Base-by-base conservation (phyloP, 2,888 invertebrate genomes). In the Melieria picta region DNA sequence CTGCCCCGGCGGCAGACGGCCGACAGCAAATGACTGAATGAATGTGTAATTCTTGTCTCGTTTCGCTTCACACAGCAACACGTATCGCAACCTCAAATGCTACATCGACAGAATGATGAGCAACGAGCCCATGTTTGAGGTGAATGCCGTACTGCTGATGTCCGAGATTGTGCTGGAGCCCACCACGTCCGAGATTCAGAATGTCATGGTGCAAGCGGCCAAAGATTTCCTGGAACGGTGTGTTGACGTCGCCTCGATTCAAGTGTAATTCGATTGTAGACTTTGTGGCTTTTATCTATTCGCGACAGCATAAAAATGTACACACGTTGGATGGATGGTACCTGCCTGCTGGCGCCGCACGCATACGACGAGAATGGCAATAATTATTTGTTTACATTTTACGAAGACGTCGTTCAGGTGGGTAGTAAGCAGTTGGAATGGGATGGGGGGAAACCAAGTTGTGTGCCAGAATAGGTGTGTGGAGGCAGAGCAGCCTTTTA, bases 281-380 rank as follows among this genome's bases (percentile, higher is more conserved):
- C 13, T 55, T 55, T 55, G 11, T 55, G 7, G 55, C 5, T 42
- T 13, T 13, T 13, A 1, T 42, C 4, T 43, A 9, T 43, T 60
- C 30, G 30, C 30, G 30, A 43, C 80, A 93, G 93, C 73, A 84
- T 95, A 6, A 93, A 92, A 79, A 85, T 89, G 0, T 94, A 97
- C 81, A 90, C 93, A 0, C 91, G 97, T 7, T 97, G 97, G 97
- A 93, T 94, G 93, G 89, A 91, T 78, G 91, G 91, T 10, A 93
- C 93, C 0, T 97, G 96, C 80, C 82, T 94, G 0, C 90, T 91
- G 55, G 93, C 94, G 73, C 89, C 90, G 1, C 77, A 80, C 0
- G 74, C 81, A 11, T 82, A 83, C 5, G 89, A 90, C 3, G 89
- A 90, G 5, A 60, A 69, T 5, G 80, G 78, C 16, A 73, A 75